These are phyloP conservation scores for Sussaba pulchella DNA, from an alignment of 2,888 invertebrate species.

Conservation along the genomic window DNA sequence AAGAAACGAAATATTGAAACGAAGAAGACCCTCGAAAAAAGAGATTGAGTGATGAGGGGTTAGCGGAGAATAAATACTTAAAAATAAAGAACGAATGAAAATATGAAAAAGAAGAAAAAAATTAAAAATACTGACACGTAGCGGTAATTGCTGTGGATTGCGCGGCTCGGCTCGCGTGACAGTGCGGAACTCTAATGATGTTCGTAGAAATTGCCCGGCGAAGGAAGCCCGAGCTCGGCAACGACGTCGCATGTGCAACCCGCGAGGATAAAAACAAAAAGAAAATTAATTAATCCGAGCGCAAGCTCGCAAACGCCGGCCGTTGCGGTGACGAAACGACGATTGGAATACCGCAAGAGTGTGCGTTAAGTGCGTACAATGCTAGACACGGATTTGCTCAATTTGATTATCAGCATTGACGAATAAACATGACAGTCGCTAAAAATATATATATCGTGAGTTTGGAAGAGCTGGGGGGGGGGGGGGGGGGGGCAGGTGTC, in stretches of 20 bases:
- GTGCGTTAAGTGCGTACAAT: background rate
- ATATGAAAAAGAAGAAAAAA: background rate
- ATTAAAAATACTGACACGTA: constrained; percentile 18
- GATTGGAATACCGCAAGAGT: background rate
- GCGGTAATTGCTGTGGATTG: constrained; percentile 54
- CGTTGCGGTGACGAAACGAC: background rate
- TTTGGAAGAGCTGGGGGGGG: no score
- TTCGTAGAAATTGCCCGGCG: constrained; percentile 27
- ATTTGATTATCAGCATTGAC: background rate
- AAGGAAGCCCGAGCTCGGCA: background rate
- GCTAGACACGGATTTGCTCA: constrained; percentile 1
- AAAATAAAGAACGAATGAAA: constrained; percentile 11
- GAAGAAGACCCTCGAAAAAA: constrained; percentile 19
- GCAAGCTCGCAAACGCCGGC: background rate
- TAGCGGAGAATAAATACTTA: constrained; percentile 15
- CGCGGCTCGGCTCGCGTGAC: constrained; percentile 45
- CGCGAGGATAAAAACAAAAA: constrained; percentile 12
- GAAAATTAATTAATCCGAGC: constrained; percentile 27
- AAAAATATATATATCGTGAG: no score
- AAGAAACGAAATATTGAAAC: background rate
- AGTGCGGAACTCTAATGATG: constrained; percentile 55
- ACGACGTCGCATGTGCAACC: no score
- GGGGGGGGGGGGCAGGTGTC: no score
- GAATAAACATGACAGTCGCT: no score
- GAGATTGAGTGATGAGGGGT: constrained; percentile 36